Evolutionary conservation across 1,140 invertebrate species (phyloP).

Genomic region (Mizuhopecten yessoensis): DNA sequence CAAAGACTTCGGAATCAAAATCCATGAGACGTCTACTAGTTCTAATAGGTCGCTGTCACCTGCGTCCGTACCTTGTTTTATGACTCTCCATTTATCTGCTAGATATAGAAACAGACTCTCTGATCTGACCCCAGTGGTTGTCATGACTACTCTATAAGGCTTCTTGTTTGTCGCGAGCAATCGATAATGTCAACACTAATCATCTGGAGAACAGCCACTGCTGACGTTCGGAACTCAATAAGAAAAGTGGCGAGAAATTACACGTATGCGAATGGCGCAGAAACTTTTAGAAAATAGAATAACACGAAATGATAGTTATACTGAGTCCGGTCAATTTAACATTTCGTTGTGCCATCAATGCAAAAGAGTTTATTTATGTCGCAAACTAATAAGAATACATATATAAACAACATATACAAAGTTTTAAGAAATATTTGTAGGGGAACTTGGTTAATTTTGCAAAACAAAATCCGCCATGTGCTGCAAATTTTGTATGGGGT

Average conservation of each 20-base stretch:
- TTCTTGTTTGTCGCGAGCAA: neutral
- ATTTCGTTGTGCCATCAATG: no score
- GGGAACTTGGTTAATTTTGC: no score
- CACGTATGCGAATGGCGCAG: neutral
- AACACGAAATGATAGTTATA: no score
- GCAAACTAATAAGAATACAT: no score
- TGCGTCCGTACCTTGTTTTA: neutral
- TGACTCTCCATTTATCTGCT: neutral
- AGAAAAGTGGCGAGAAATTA: neutral
- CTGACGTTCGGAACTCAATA: neutral
- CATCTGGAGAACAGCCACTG: neutral
- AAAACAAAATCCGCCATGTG: no score
- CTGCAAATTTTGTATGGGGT: no score
- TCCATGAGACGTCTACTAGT: neutral
- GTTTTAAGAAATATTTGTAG: no score
- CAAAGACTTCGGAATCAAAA: neutral
- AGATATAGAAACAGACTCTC: neutral
- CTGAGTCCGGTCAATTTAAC: no score
- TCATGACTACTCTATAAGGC: constrained; percentile 8
- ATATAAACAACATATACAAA: no score
- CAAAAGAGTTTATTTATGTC: no score
- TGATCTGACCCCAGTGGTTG: neutral
- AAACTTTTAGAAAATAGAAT: no score
- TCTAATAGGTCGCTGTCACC: neutral
- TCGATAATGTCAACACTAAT: constrained; percentile 34